Evolutionary conservation across 2,888 invertebrate species (phyloP).

Genomic region (Eilema griseolum): DNA sequence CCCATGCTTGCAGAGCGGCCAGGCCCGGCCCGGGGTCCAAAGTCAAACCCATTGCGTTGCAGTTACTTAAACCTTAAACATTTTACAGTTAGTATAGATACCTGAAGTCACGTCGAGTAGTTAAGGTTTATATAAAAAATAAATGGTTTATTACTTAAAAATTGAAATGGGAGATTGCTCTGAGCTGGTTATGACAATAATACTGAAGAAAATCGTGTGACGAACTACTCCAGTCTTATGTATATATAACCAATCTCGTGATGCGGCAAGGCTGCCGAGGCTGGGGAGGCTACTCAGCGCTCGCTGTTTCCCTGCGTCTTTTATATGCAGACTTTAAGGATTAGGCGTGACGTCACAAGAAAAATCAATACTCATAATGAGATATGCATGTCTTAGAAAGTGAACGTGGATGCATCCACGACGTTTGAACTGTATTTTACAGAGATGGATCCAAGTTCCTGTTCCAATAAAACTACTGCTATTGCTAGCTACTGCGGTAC

Average conservation of each 20-base stretch:
- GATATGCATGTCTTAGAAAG: conserved; percentile 79
- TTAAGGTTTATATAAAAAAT: background rate
- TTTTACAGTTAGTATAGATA: conserved; percentile 17
- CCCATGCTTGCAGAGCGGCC: conserved; percentile 82
- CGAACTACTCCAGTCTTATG: conserved; percentile 87
- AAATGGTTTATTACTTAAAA: conserved; percentile 64
- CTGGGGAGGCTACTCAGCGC: conserved; percentile 81
- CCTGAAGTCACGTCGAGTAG: background rate
- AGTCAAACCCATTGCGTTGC: conserved; percentile 73
- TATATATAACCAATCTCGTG: conserved; percentile 78
- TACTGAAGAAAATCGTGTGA: conserved; percentile 86
- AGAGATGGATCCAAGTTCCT: conserved; percentile 52
- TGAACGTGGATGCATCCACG: conserved; percentile 69
- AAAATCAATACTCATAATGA: conserved; percentile 85
- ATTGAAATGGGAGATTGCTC: conserved; percentile 63
- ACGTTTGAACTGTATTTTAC: conserved; percentile 51
- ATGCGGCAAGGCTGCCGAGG: conserved; percentile 72
- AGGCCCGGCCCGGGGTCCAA: conserved; percentile 81
- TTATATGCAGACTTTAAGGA: conserved; percentile 74
- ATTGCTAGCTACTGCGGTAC: background rate
- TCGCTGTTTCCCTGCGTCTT: conserved; percentile 58
- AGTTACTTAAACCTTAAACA: conserved; percentile 55
- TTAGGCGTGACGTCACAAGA: conserved; percentile 70
- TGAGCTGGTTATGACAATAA: conserved; percentile 82
- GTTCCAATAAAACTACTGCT: background rate